Conservation (phyloP, 2,888 invertebrate genomes). For the Lasioglossum figueresi region DNA sequence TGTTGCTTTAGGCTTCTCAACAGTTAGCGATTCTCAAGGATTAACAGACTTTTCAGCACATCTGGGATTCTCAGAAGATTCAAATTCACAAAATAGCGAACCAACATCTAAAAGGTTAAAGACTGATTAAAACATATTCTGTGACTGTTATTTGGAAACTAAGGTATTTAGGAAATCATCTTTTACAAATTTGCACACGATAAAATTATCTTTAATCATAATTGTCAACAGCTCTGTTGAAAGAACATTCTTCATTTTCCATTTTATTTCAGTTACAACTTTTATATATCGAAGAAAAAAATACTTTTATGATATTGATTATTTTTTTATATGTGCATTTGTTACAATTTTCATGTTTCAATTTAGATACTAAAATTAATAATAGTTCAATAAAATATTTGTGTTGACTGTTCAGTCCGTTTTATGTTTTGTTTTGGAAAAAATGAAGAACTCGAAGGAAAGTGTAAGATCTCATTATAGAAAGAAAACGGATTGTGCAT, state of each 20-base stretch:
- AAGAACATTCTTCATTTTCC: slow-evolving; percentile 39
- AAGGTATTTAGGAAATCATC: slow-evolving; percentile 60
- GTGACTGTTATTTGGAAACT: slow-evolving; percentile 42
- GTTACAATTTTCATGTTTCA: slow-evolving; percentile 37
- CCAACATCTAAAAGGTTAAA: slow-evolving; percentile 91
- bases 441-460: background rate
- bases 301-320: slow-evolving; percentile 37
- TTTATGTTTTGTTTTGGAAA: slow-evolving; percentile 24
- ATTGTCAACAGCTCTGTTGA: slow-evolving; percentile 27
- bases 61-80: slow-evolving; percentile 95
- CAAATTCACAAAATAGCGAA: slow-evolving; percentile 95
- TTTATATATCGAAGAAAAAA: slow-evolving; percentile 33
- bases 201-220: slow-evolving; percentile 50
- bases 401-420: slow-evolving; percentile 46
- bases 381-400: slow-evolving; percentile 37
- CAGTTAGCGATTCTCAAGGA: slow-evolving; percentile 95
- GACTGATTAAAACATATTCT: slow-evolving; percentile 86
- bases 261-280: slow-evolving; percentile 43
- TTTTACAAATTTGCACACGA: slow-evolving; percentile 50
- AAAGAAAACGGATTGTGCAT: slow-evolving; percentile 48
- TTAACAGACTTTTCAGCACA: slow-evolving; percentile 94
- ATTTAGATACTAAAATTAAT: slow-evolving; percentile 46
- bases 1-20: slow-evolving; percentile 90
- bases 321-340: slow-evolving; percentile 65
- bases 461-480: slow-evolving; percentile 6